These are phyloP conservation scores for Poeciliopsis presidionis DNA, from an alignment of 2,797 vertebrate genomes.

Conservation along the genomic window DNA sequence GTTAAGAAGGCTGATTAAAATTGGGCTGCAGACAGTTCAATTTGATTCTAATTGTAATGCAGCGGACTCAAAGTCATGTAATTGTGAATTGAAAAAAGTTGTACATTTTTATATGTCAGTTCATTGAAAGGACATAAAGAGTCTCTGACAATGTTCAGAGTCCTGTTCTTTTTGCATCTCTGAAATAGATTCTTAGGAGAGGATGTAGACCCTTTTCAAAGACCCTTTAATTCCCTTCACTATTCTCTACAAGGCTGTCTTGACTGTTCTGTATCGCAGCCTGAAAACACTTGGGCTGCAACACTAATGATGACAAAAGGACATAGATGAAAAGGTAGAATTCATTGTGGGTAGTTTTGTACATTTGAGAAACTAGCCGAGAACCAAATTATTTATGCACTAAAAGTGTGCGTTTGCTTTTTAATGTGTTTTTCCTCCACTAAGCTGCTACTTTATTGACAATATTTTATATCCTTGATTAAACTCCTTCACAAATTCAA, in stretches of 20 bases:
- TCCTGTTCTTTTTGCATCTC: neutral
- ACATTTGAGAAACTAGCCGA: neutral
- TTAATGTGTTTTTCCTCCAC: neutral
- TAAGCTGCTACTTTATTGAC: neutral
- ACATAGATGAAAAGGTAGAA: neutral
- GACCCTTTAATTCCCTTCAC: neutral
- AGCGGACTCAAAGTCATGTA: neutral
- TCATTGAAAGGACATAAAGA: neutral
- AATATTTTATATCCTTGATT: neutral
- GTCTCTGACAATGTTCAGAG: neutral
- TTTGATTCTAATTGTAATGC: neutral
- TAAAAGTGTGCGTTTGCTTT: neutral
- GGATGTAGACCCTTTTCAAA: neutral
- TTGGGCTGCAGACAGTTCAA: neutral
- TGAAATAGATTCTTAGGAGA: neutral
- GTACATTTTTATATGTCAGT: neutral
- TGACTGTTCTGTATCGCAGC: neutral
- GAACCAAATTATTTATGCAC: neutral
- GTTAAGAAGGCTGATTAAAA: neutral
- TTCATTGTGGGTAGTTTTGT: neutral
- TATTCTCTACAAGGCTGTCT: neutral
- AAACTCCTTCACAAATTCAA: neutral
- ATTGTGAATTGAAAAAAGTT: neutral
- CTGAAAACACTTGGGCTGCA: neutral
- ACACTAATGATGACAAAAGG: neutral